phyloP scores from a whole-genome alignment of 2,888 invertebrate genomes.

The Aricia artaxerxes region DNA sequence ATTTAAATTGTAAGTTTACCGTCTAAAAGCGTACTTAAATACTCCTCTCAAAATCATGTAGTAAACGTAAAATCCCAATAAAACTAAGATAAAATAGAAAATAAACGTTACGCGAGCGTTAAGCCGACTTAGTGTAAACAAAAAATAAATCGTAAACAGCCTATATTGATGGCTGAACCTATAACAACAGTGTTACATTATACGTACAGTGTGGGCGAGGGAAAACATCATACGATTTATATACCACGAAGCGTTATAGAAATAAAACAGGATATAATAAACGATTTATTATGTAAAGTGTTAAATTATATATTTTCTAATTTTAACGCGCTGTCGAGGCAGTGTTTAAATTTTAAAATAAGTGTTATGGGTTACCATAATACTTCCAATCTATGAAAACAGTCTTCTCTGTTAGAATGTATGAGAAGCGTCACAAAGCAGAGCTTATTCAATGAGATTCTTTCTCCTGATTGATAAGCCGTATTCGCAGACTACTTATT shows the following conservation, averaged over 20 bases:
- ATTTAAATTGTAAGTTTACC: background rate
- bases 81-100: slow-evolving; percentile 15
- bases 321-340: slow-evolving; percentile 41
- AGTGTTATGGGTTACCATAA: background rate
- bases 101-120: slow-evolving; percentile 23
- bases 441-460: no score
- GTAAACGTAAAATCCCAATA: slow-evolving; percentile 3
- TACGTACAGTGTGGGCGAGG: slow-evolving; percentile 52
- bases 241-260: background rate
- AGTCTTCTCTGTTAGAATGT: background rate
- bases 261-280: slow-evolving; percentile 9
- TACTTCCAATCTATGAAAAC: background rate
- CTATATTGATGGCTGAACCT: slow-evolving; percentile 33
- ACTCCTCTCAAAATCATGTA: background rate
- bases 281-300: slow-evolving; percentile 16
- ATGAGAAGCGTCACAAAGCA: background rate
- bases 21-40: background rate
- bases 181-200: slow-evolving; percentile 34
- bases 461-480: no score
- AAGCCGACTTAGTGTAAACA: slow-evolving; percentile 28
- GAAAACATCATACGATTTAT: slow-evolving; percentile 34
- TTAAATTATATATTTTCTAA: slow-evolving; percentile 10
- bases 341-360: background rate
- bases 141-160: slow-evolving; percentile 35
- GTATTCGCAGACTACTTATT: no score